phyloP scores from a whole-genome alignment of 1,140 invertebrate species.

The Calycopis cecrops region DNA sequence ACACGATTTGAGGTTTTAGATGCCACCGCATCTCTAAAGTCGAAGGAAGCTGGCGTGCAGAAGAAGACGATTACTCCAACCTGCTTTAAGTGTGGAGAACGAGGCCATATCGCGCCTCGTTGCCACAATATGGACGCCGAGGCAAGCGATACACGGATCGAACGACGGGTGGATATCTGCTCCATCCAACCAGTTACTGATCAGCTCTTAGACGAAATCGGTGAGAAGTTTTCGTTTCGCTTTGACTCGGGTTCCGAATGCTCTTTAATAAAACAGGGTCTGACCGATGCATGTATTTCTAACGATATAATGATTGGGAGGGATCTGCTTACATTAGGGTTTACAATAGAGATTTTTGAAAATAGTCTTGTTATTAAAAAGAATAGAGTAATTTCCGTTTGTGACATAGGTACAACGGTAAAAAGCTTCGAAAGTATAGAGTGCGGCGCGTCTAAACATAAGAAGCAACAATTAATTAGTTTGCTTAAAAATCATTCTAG shows the following conservation, averaged over 20 bases:
- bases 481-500: not conserved
- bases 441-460: not conserved
- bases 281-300: not conserved
- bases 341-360: not conserved
- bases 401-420: too few relatives aligned
- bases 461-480: too few relatives aligned
- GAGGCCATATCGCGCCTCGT: too few relatives aligned
- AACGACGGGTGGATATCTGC: too few relatives aligned
- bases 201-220: slow-evolving; percentile 15
- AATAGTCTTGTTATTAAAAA: not conserved
- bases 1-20: not conserved
- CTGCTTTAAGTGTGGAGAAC: too few relatives aligned
- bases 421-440: not conserved
- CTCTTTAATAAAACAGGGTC: slow-evolving; percentile 14
- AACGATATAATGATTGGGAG: not conserved
- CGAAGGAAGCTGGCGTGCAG: too few relatives aligned
- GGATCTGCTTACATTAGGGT: too few relatives aligned
- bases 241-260: slow-evolving; percentile 23
- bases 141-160: too few relatives aligned
- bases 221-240: slow-evolving; percentile 25
- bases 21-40: too few relatives aligned
- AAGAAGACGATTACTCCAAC: too few relatives aligned
- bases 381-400: not conserved
- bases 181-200: slow-evolving; percentile 11
- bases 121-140: too few relatives aligned